Evolutionary conservation across 92 coral and sea anemone species (phyloP).

Genomic region (Porites lobata): DNA sequence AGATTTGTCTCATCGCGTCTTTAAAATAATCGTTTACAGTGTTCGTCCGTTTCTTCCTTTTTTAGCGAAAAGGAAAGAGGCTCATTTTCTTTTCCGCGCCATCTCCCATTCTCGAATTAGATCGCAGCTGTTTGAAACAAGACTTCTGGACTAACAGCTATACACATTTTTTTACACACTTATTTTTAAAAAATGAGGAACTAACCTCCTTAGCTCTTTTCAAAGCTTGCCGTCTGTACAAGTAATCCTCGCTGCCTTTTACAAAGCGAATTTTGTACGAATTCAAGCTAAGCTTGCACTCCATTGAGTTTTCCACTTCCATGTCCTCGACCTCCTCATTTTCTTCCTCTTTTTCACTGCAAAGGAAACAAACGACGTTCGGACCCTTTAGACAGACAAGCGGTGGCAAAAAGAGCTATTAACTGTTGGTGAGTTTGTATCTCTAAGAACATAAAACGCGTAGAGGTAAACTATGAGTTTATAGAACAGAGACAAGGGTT

Average conservation of each 20-base stretch:
- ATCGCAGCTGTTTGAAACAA: background rate
- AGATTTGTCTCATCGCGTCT: too few relatives aligned
- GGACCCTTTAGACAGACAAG: too few relatives aligned
- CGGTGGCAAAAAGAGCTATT: too few relatives aligned
- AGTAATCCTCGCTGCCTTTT: conserved; percentile 92
- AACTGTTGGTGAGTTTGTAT: too few relatives aligned
- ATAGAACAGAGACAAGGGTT: too few relatives aligned
- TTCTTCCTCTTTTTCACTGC: conserved; percentile 90
- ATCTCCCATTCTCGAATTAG: background rate
- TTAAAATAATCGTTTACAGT: too few relatives aligned
- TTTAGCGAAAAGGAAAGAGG: too few relatives aligned
- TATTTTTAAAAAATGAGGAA: background rate
- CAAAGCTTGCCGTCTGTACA: conserved; percentile 91
- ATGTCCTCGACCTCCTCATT: conserved; percentile 90
- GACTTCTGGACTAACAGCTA: background rate
- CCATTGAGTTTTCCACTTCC: conserved; percentile 94
- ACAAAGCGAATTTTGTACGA: conserved; percentile 97
- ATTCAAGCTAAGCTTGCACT: conserved; percentile 92
- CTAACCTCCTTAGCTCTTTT: conserved; percentile 93
- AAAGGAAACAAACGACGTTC: background rate
- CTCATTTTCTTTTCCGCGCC: too few relatives aligned
- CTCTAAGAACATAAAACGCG: too few relatives aligned
- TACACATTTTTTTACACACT: background rate
- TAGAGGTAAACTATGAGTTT: too few relatives aligned
- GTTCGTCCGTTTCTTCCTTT: too few relatives aligned